Evolutionary conservation across 2,888 invertebrate species (phyloP).

Genomic region (Andrena dorsata): DNA sequence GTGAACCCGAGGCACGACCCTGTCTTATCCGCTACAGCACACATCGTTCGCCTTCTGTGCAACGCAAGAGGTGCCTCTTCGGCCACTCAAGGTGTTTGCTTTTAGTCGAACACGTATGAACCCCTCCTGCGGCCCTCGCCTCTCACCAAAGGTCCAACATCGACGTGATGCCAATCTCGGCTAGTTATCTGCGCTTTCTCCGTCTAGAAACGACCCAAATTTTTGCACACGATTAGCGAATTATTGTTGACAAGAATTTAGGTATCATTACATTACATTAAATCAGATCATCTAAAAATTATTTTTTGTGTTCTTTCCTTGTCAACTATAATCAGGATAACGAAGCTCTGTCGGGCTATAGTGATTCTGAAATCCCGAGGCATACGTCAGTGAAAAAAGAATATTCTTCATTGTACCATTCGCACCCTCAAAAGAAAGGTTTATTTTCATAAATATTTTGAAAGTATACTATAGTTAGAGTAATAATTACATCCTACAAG

Average conservation of each 20-base stretch:
- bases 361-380: too few species aligned
- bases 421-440: too few species aligned
- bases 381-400: too few species aligned
- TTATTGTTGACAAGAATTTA: slow-evolving; percentile 2
- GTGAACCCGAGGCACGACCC: slow-evolving; percentile 60
- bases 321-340: too few species aligned
- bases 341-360: too few species aligned
- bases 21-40: slow-evolving; percentile 47
- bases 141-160: slow-evolving; percentile 1
- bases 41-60: slow-evolving; percentile 35
- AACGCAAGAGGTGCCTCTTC: slow-evolving; percentile 47
- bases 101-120: slow-evolving; percentile 54
- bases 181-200: slow-evolving; percentile 12
- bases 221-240: neutral
- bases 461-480: too few species aligned
- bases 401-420: too few species aligned
- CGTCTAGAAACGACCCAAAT: neutral
- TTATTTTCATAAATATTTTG: too few species aligned
- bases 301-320: too few species aligned
- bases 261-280: too few species aligned
- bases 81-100: slow-evolving; percentile 64
- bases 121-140: neutral
- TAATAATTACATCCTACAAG: too few species aligned
- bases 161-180: slow-evolving; percentile 20
- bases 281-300: too few species aligned